Base-by-base conservation (phyloP, 2,888 invertebrate species). In the Scaptomyza reducta region DNA sequence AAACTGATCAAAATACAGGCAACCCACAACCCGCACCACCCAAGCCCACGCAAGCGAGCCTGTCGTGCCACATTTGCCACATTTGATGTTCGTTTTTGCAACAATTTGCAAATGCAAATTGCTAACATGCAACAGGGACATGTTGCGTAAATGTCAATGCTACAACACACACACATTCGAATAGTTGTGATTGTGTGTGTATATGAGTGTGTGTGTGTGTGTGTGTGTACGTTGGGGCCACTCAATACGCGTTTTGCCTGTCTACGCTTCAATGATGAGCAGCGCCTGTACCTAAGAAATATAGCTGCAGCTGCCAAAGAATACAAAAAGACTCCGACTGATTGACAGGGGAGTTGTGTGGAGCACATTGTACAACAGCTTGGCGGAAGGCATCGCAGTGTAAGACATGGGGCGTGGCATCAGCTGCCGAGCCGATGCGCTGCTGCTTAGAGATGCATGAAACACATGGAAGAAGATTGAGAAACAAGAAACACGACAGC, bases 101-200 rank as follows among this genome's bases (percentile, higher is more conserved):
- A 84, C 87, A 83, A 88, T 84, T 85, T 88, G 87, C 87, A 87
- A 87, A 85, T 84, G 85, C 87, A 88, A 87, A 83, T 81, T 88
- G 85, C 85, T 74, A 86, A 87, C 85, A 88, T 88, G 85, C 84
- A 88, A 85, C 84, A 85, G 88, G 87, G 84, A 88, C 87, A 88
- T 88, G 88, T 88, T 84, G 84, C 88, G 84, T 86, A 84, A 88
- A 87, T 88, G 86, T 86, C 83, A 83, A 82, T 85, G 86, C 58
- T 66, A 57, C 65, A 70, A 67, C 57, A 35, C 40, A 61, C 50
- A 50, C 59, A 71, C 27, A 27, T 27, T 10, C 11, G 14, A 33
- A 16, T 25, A n/a, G 22, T 41, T 35, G 22, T 38, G 22, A 35
- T 18, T 46, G 27, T 63, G 46, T 35, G 53, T 51, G 49, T 22